Evolutionary conservation across 1,140 invertebrate species (phyloP).

Genomic region (Bombus superbus): DNA sequence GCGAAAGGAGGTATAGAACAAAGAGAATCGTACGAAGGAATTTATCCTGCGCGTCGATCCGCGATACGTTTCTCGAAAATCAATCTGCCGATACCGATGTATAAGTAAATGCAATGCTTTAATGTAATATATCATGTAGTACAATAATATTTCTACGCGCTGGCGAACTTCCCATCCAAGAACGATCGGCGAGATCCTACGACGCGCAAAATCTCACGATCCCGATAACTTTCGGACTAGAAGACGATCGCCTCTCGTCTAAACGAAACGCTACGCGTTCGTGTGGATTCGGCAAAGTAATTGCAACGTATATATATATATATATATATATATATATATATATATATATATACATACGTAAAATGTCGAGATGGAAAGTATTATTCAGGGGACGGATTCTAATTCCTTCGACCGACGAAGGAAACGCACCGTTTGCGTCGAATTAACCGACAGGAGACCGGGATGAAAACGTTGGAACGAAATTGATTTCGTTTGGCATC

Average conservation of each 20-base stretch:
- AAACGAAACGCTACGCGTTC: neutral
- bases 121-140: constrained; percentile 62
- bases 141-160: constrained; percentile 62
- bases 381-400: neutral
- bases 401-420: neutral
- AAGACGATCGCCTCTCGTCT: neutral
- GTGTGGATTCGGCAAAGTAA: neutral
- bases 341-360: too few relatives aligned
- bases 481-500: neutral
- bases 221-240: neutral
- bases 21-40: neutral
- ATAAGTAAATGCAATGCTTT: constrained; percentile 63
- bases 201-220: neutral
- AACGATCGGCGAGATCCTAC: neutral
- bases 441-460: neutral
- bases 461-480: neutral
- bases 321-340: too few relatives aligned
- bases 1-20: neutral
- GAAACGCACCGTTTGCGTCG: neutral
- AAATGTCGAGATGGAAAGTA: neutral
- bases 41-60: constrained; percentile 33
- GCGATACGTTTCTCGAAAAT: constrained; percentile 41
- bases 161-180: constrained; percentile 50
- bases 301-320: neutral
- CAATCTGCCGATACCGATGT: constrained; percentile 59